phyloP scores from a whole-genome alignment of 2,888 invertebrate genomes.

The Amblyjoppa fuscipennis region DNA sequence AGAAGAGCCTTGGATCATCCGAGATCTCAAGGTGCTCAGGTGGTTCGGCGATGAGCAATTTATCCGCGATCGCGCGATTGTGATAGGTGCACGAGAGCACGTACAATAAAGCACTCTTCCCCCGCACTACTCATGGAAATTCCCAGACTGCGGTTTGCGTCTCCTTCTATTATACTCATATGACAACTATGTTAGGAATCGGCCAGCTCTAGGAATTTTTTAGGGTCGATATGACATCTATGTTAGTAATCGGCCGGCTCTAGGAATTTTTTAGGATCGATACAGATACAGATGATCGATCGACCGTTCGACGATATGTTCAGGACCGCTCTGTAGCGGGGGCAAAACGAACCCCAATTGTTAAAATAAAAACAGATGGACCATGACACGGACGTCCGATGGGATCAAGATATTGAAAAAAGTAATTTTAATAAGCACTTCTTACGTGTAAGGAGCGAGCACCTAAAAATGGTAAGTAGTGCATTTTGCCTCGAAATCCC shows the following conservation, averaged over 20 bases:
- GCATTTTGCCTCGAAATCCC: too few species aligned
- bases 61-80: slow-evolving; percentile 24
- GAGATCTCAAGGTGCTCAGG: slow-evolving; percentile 17
- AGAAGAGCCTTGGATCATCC: slow-evolving; percentile 17
- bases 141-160: slow-evolving; percentile 13
- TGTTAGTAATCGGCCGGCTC: not conserved
- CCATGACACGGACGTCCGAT: too few species aligned
- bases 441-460: too few species aligned
- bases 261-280: not conserved
- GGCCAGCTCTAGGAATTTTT: not conserved
- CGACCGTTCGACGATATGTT: not conserved
- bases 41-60: slow-evolving; percentile 39
- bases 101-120: not conserved
- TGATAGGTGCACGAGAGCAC: slow-evolving; percentile 6
- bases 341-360: not conserved
- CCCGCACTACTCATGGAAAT: slow-evolving; percentile 5
- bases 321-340: not conserved
- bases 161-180: not conserved
- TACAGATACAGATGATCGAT: not conserved
- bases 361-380: too few species aligned
- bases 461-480: too few species aligned
- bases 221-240: not conserved
- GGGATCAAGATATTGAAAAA: too few species aligned
- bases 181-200: not conserved
- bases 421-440: too few species aligned